Conservation (phyloP, 2,797 vertebrate genomes). For the Hafferia zeledoni region DNA sequence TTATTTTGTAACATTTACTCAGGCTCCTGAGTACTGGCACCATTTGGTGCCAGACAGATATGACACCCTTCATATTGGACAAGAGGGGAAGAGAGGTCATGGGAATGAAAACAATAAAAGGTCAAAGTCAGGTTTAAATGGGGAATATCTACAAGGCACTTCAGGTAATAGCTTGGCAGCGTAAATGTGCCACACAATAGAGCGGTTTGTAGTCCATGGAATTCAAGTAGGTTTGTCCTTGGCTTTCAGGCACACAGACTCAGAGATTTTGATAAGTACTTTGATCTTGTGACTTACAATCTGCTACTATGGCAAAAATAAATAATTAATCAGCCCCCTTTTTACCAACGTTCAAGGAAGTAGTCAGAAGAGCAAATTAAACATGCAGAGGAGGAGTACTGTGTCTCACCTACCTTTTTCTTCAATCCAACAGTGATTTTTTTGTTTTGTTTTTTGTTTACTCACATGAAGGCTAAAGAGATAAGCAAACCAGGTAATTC, state of each 20-base stretch:
- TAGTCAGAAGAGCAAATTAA: background rate
- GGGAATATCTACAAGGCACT: background rate
- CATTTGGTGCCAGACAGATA: conserved; percentile 21
- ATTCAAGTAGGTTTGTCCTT: background rate
- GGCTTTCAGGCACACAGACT: background rate
- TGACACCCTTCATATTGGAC: conserved; percentile 4
- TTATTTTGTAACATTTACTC: conserved; percentile 46
- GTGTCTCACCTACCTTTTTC: background rate
- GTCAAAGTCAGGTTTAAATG: background rate
- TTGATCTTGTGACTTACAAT: background rate
- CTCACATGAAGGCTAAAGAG: background rate
- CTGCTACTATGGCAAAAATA: background rate
- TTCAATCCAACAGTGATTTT: background rate
- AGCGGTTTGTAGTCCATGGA: background rate
- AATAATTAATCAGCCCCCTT: background rate
- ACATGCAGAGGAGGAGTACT: background rate
- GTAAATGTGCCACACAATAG: background rate
- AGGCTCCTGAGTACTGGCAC: background rate
- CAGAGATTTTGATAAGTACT: background rate
- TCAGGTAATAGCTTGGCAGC: background rate
- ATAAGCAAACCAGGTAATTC: background rate
- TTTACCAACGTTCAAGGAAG: background rate
- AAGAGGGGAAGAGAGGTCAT: background rate
- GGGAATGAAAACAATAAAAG: conserved; percentile 17
- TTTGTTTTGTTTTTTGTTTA: background rate